A percentile compares a stretch with the other conserved stretches of the same genome.
These are phyloP conservation scores for Chrysemys picta DNA, from an alignment of 2,113 vertebrate species.

Conservation along the genomic window DNA sequence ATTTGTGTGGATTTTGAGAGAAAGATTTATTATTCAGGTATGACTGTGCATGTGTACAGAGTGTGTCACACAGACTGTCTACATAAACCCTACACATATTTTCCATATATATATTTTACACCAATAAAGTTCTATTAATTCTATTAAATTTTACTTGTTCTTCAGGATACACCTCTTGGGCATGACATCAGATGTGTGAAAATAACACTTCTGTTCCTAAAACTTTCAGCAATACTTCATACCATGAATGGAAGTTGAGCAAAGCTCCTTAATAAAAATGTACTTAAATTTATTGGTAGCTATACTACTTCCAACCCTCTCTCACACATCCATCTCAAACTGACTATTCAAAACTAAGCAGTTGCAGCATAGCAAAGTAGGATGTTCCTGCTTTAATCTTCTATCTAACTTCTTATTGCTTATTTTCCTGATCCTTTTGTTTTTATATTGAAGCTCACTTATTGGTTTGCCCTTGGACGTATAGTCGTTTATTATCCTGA, in stretches of 20 bases:
- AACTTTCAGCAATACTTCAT: neutral
- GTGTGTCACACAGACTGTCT: neutral
- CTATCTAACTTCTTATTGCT: neutral
- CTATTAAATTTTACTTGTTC: constrained; percentile 28
- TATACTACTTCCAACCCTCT: neutral
- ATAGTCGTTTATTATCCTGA: neutral
- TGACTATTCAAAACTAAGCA: neutral
- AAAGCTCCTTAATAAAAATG: neutral
- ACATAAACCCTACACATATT: neutral
- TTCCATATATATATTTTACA: neutral
- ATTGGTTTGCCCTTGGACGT: neutral
- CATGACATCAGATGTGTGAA: neutral
- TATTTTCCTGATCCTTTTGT: neutral
- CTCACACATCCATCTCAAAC: neutral
- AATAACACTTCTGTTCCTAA: neutral
- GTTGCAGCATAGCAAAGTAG: neutral
- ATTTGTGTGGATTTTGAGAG: neutral
- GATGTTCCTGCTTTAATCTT: neutral
- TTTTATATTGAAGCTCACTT: neutral
- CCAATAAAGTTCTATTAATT: neutral
- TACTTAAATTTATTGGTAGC: neutral
- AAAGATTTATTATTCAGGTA: neutral
- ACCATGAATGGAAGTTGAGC: neutral
- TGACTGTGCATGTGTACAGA: neutral
- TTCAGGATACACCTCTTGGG: constrained; percentile 9